phyloP scores from a whole-genome alignment of 2,113 vertebrate genomes.

The Rhagologus leucostigma region DNA sequence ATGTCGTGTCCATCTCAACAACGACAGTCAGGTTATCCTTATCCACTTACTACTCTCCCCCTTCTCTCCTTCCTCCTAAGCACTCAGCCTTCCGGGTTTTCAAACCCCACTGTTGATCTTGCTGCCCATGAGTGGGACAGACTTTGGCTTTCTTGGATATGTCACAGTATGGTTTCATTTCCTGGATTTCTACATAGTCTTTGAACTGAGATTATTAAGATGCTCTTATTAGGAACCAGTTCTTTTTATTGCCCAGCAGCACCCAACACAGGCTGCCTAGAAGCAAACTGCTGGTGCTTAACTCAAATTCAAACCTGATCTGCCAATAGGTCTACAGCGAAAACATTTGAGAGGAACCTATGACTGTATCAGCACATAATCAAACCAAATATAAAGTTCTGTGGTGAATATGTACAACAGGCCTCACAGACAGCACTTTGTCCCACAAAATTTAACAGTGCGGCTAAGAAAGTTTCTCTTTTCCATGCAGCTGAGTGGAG shows the following conservation, averaged over 20 bases:
- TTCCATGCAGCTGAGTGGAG: neutral
- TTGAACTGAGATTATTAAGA: neutral
- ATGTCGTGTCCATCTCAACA: too few relatives aligned
- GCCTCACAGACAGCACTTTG: neutral
- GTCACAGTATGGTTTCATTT: neutral
- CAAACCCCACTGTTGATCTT: neutral
- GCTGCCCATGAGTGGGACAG: neutral
- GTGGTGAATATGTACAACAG: neutral
- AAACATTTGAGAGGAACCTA: neutral
- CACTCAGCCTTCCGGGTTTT: neutral
- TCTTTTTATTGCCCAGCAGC: neutral
- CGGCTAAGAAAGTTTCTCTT: neutral
- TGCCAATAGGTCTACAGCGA: neutral
- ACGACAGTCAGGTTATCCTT: neutral
- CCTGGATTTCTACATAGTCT: neutral
- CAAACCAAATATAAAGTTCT: neutral
- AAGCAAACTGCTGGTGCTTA: neutral
- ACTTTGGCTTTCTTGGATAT: neutral
- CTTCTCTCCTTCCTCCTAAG: neutral
- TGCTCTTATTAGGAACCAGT: neutral
- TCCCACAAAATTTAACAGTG: neutral
- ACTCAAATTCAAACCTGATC: neutral
- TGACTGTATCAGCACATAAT: neutral
- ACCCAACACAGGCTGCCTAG: neutral
- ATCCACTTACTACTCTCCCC: accelerated